Percentiles rank a stretch among this genome's conserved stretches.
Evolutionary conservation across 2,888 invertebrate species (phyloP).

Genomic region (Trichogramma dendrolimi): DNA sequence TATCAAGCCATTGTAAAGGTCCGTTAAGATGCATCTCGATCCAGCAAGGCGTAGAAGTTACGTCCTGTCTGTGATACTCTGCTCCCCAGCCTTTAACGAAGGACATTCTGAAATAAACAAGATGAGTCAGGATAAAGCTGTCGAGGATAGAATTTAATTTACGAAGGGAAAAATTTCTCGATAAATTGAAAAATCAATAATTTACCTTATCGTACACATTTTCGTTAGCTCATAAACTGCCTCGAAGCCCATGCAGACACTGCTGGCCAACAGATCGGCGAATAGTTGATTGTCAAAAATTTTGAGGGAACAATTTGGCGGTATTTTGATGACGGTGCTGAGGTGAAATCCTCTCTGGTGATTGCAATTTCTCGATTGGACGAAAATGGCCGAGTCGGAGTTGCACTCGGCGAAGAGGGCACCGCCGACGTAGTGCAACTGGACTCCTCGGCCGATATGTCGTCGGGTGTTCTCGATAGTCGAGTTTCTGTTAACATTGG

Average conservation of each 20-base stretch:
- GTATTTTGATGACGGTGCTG: conserved; percentile 98
- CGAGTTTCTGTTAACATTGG: conserved; percentile 98
- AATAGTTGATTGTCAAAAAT: conserved; percentile 99
- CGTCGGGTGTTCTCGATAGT: conserved; percentile 97
- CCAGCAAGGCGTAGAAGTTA: conserved; percentile 99
- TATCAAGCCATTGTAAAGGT: conserved; percentile 96
- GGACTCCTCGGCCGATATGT: conserved; percentile 96
- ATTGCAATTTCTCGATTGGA: conserved; percentile 97
- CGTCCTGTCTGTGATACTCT: conserved; percentile 97
- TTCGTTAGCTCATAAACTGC: conserved; percentile 98
- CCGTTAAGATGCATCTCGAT: conserved; percentile 98
- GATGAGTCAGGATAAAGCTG: not conserved
- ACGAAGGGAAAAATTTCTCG: not conserved
- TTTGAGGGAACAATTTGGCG: conserved; percentile 92
- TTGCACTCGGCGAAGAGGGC: conserved; percentile 97
- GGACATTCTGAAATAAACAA: conserved; percentile 69
- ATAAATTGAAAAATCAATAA: not conserved
- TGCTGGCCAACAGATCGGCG: conserved; percentile 87
- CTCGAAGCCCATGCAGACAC: conserved; percentile 97
- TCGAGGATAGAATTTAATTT: not conserved
- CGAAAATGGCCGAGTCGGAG: conserved; percentile 96
- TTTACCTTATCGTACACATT: conserved; percentile 89
- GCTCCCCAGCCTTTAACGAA: conserved; percentile 99
- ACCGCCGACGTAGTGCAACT: conserved; percentile 91
- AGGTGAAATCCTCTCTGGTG: conserved; percentile 98